Base-by-base conservation (phyloP, 2,797 vertebrate species). In the Taenioides sp. region DNA sequence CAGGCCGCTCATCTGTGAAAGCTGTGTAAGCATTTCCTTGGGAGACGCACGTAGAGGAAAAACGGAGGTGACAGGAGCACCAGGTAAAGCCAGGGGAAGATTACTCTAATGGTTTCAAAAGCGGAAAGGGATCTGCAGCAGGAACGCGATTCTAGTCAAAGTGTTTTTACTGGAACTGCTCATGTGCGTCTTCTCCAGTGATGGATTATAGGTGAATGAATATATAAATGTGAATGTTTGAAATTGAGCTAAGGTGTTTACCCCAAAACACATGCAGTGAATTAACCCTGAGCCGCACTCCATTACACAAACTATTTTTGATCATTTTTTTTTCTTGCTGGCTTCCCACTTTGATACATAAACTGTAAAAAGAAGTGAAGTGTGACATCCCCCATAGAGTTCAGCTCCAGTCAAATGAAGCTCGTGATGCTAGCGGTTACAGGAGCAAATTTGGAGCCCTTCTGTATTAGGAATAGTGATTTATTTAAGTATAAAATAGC, bases 1-100 rank as follows among this genome's bases (percentile, higher is more conserved):
- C 82, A 79, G 83, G 66, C 82, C 85, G 87, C 79, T 89, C 86
- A 87, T 80, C 86, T 86, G 84, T 91, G 81, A 92, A 83, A 83
- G 78, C 75, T 5, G 65, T 72, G 72, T 70, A 80, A 80, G 71
- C 52, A 77, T 78, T 88, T 90, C 84, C 80, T 85, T 60, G 49
- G 80, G 77, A 88, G 81, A 82, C 66, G n/a, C 9, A 34, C 72
- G 77, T 81, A 76, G 67, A 75, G 25, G 37, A 28, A 61, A 72
- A 69, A 58, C 31, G 10, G 71, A 69, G 77, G 82, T 64, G 69
- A 86, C 69, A 67, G 58, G n/a, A 20, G 71, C 58, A 55, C 69
- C 47, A 69, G 72, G 80, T 74, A 79, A 75, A 65, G 71, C 22
- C 0, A 55, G 68, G 65, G 73, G 83, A 85, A 83, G 72, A 80